Evolutionary conservation across 2,113 vertebrate species (phyloP).

Genomic region (Hypocryptadius cinnamomeus): DNA sequence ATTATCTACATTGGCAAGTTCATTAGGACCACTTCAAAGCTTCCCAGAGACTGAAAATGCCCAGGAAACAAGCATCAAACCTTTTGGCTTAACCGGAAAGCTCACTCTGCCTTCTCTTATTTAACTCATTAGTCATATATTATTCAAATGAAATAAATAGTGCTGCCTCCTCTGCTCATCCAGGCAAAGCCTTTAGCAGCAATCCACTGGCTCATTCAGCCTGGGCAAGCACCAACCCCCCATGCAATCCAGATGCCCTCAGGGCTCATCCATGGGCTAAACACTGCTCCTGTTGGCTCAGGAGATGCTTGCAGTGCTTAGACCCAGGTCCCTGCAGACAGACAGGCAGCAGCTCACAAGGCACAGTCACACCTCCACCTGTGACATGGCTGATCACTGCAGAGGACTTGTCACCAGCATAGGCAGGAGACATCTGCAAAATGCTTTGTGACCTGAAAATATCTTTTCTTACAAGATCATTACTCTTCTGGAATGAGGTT

Average conservation of each 20-base stretch:
- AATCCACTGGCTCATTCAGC: background rate
- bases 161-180: background rate
- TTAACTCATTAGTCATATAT: conserved; percentile 24
- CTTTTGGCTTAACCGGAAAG: conserved; percentile 17
- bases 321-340: background rate
- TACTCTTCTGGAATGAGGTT: background rate
- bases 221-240: background rate
- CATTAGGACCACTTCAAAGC: conserved; percentile 35
- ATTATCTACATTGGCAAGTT: conserved; percentile 24
- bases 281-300: background rate
- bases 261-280: background rate
- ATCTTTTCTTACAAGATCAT: background rate
- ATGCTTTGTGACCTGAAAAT: background rate
- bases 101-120: background rate
- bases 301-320: background rate
- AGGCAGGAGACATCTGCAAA: background rate
- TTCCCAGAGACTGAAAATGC: background rate
- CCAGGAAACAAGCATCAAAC: conserved; percentile 8
- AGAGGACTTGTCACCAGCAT: background rate
- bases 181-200: background rate
- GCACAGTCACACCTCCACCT: background rate
- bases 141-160: conserved; percentile 43
- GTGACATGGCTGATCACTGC: background rate
- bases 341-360: background rate
- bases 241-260: background rate